These are phyloP conservation scores for Silurus asotus DNA, from an alignment of 2,113 vertebrate species.

Conservation along the genomic window DNA sequence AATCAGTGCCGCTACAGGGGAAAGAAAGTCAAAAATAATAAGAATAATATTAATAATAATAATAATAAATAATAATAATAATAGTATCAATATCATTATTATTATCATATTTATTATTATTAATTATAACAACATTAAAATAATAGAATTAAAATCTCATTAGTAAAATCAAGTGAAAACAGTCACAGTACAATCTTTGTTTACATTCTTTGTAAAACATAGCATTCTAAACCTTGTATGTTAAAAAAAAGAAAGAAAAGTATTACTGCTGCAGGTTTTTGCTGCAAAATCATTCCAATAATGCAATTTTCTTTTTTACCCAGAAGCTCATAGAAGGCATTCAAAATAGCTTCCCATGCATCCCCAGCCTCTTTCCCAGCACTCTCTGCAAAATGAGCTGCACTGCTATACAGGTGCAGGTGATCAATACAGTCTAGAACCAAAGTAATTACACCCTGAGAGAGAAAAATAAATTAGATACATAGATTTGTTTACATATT, in stretches of 20 bases:
- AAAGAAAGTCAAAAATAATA: neutral
- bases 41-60: neutral
- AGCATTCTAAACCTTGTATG: no score
- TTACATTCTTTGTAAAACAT: no score
- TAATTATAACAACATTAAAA: no score
- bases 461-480: neutral
- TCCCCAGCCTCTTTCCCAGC: conserved; percentile 79
- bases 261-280: neutral
- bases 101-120: no score
- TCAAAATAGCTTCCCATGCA: conserved; percentile 85
- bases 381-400: conserved; percentile 80
- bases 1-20: conserved; percentile 81
- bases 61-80: neutral
- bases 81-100: no score
- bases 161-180: no score
- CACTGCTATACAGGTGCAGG: conserved; percentile 81
- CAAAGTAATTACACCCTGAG: conserved; percentile 88
- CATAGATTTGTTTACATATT: neutral
- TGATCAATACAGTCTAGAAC: conserved; percentile 91
- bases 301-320: conserved; percentile 74
- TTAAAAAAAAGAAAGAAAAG: no score
- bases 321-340: conserved; percentile 85
- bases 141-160: no score
- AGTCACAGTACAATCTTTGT: no score
- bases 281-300: neutral